Evolutionary conservation across 2,113 vertebrate species (phyloP).

Genomic region (Alosa alosa): DNA sequence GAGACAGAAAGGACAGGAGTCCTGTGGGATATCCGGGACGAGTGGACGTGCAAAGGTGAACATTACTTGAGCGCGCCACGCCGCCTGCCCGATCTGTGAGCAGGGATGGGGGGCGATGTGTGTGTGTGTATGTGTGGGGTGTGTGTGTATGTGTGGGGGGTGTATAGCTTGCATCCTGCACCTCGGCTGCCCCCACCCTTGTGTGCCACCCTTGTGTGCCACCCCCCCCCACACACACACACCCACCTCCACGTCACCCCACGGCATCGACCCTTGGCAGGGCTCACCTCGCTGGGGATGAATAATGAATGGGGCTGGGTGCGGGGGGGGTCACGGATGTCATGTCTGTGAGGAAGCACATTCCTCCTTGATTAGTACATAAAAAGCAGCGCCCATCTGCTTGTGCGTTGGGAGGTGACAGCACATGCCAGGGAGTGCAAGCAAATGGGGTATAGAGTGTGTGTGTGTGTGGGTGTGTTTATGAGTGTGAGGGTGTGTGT

Average conservation of each 20-base stretch:
- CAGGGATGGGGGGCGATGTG: neutral
- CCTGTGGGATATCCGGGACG: conserved; percentile 44
- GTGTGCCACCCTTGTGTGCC: conserved; percentile 41
- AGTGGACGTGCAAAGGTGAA: conserved; percentile 51
- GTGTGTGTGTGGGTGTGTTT: neutral
- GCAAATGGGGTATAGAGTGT: neutral
- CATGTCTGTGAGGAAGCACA: conserved; percentile 73
- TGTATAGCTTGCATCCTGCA: conserved; percentile 43
- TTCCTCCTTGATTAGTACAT: conserved; percentile 77
- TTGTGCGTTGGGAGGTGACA: conserved; percentile 64
- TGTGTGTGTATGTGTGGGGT: neutral
- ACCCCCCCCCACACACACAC: conserved; percentile 14
- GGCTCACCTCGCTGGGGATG: conserved; percentile 68
- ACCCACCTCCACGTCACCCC: conserved; percentile 37
- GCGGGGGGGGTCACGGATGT: conserved; percentile 67
- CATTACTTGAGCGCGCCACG: conserved; percentile 43
- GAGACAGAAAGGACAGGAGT: conserved; percentile 29
- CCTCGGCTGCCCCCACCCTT: conserved; percentile 39
- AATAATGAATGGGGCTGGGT: conserved; percentile 77
- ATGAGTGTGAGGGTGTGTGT: neutral
- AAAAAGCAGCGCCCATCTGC: conserved; percentile 73
- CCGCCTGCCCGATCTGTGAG: neutral
- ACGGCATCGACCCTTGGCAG: conserved; percentile 55
- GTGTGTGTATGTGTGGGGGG: neutral
- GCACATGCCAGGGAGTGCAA: conserved; percentile 30